These are phyloP conservation scores for Oryzias celebensis DNA, from an alignment of 2,113 vertebrate species.

Conservation along the genomic window DNA sequence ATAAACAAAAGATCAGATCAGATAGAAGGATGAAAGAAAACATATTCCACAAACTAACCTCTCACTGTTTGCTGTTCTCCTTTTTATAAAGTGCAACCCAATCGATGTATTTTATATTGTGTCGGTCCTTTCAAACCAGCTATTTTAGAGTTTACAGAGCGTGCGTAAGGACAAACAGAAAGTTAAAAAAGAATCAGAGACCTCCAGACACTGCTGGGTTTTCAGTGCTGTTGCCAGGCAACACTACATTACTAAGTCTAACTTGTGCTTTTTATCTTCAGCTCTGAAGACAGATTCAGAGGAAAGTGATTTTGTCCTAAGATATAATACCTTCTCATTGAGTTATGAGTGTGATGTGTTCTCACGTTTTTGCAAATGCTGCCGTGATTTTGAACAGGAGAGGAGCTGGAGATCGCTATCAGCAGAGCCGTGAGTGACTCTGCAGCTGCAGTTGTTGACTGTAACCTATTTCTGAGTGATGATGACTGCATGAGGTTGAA, in stretches of 20 bases:
- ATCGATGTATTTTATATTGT: slow-evolving; percentile 1
- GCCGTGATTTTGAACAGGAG: background rate
- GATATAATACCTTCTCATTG: slow-evolving; percentile 12
- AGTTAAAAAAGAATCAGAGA: slow-evolving; percentile 53
- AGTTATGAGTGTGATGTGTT: slow-evolving; percentile 1
- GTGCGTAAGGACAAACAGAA: slow-evolving; percentile 60
- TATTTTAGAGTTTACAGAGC: slow-evolving; percentile 44
- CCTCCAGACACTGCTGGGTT: slow-evolving; percentile 62
- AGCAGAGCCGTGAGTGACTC: slow-evolving; percentile 1
- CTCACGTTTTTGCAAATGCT: background rate
- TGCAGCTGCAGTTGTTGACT: background rate
- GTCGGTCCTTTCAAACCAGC: slow-evolving; percentile 19
- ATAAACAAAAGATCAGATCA: background rate
- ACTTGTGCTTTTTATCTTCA: slow-evolving; percentile 64
- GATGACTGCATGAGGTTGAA: background rate
- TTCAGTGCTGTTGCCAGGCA: slow-evolving; percentile 78
- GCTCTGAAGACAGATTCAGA: slow-evolving; percentile 47
- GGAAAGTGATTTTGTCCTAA: slow-evolving; percentile 44
- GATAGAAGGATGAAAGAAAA: background rate
- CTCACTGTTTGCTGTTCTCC: background rate
- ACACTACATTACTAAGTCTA: slow-evolving; percentile 74
- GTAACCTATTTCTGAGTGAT: background rate
- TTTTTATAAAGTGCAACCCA: background rate
- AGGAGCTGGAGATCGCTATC: background rate
- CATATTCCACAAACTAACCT: background rate